Conservation (phyloP, 2,113 vertebrate species). For the Lathamus discolor region DNA sequence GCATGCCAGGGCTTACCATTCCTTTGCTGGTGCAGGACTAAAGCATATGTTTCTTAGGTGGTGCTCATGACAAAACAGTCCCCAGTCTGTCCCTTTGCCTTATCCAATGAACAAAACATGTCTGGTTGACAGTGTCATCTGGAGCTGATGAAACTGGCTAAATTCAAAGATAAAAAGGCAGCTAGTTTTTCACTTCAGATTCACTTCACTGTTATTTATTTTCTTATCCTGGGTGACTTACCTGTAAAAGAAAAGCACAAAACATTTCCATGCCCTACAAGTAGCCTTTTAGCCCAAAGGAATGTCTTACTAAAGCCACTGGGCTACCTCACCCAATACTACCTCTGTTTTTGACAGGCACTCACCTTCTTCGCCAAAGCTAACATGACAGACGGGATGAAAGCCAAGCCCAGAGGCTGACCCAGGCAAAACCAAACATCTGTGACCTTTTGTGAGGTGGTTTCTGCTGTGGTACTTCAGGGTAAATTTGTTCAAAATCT, state of each 20-base stretch:
- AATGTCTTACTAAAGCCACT: background rate
- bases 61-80: background rate
- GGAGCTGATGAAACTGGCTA: background rate
- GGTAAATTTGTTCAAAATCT: background rate
- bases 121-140: background rate
- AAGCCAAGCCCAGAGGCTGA: background rate
- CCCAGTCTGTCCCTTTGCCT: background rate
- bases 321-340: background rate
- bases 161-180: background rate
- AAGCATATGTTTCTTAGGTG: background rate
- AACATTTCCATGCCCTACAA: background rate
- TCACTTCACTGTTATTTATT: background rate
- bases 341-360: background rate
- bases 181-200: background rate
- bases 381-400: background rate
- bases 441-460: background rate
- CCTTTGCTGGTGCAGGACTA: background rate
- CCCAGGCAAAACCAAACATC: background rate
- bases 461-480: background rate
- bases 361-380: background rate
- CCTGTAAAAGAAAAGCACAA: background rate
- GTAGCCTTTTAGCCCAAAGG: background rate
- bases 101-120: background rate
- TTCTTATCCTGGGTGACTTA: background rate
- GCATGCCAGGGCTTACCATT: rapidly evolving